These are phyloP conservation scores for Tinea semifulvella DNA, from an alignment of 2,888 invertebrate species.

Conservation along the genomic window DNA sequence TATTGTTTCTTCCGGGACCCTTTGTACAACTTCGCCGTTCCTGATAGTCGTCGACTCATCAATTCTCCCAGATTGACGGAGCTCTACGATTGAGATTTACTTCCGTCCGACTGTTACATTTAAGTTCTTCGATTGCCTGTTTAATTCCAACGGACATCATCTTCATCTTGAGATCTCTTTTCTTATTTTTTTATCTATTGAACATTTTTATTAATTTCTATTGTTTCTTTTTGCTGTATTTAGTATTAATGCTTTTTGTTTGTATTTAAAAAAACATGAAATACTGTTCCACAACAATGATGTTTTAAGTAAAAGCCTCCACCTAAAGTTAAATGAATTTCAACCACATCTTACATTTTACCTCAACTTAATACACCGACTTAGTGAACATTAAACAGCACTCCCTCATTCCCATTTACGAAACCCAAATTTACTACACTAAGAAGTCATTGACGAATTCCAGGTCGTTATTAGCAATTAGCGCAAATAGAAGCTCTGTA, in stretches of 20 bases:
- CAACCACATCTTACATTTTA: not conserved
- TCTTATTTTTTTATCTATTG: no score
- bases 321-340: slow-evolving; percentile 1
- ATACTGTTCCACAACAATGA: no score
- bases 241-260: no score
- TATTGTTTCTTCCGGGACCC: slow-evolving; percentile 55
- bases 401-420: slow-evolving; percentile 5
- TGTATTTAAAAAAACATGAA: no score
- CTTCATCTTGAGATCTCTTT: no score
- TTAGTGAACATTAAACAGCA: slow-evolving; percentile 4
- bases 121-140: slow-evolving; percentile 18
- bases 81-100: slow-evolving; percentile 39
- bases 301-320: no score
- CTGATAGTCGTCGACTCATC: slow-evolving; percentile 50
- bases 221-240: no score
- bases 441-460: slow-evolving; percentile 12
- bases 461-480: slow-evolving; percentile 32
- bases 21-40: slow-evolving; percentile 36
- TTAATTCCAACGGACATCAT: slow-evolving; percentile 24
- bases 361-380: not conserved
- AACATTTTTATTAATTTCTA: no score
- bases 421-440: slow-evolving; percentile 6
- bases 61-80: slow-evolving; percentile 49
- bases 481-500: slow-evolving; percentile 31
- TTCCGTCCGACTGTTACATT: slow-evolving; percentile 18